phyloP scores from a whole-genome alignment of 2,113 vertebrate species.

The Odocoileus virginianus region DNA sequence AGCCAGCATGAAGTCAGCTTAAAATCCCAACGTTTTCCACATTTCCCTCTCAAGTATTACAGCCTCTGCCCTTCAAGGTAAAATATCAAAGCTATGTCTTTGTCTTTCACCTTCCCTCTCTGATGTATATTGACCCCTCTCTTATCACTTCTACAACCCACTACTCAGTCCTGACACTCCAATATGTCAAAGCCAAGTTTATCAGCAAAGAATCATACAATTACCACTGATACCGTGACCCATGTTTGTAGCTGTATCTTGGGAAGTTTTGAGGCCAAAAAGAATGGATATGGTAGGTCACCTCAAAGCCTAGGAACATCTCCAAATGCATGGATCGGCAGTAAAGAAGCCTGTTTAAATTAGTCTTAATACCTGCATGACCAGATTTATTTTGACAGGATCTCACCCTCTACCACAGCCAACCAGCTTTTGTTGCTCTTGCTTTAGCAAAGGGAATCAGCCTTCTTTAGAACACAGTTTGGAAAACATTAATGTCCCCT shows the following conservation, averaged over 20 bases:
- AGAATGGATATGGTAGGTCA: not conserved
- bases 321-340: not conserved
- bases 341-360: not conserved
- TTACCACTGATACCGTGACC: not conserved
- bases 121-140: not conserved
- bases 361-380: not conserved
- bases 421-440: constrained; percentile 17
- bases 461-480: not conserved
- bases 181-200: not conserved
- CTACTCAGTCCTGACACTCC: not conserved
- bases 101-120: not conserved
- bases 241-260: not conserved
- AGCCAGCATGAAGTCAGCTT: not conserved
- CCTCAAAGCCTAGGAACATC: not conserved
- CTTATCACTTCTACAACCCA: not conserved
- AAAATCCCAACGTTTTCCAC: not conserved
- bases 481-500: not conserved
- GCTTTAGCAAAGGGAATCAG: not conserved
- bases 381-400: constrained; percentile 54
- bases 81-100: not conserved
- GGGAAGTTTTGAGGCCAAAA: not conserved
- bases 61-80: not conserved
- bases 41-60: not conserved
- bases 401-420: not conserved
- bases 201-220: not conserved